Evolutionary conservation across 2,888 invertebrate genomes (phyloP).

Genomic region (Thecophora atra): DNA sequence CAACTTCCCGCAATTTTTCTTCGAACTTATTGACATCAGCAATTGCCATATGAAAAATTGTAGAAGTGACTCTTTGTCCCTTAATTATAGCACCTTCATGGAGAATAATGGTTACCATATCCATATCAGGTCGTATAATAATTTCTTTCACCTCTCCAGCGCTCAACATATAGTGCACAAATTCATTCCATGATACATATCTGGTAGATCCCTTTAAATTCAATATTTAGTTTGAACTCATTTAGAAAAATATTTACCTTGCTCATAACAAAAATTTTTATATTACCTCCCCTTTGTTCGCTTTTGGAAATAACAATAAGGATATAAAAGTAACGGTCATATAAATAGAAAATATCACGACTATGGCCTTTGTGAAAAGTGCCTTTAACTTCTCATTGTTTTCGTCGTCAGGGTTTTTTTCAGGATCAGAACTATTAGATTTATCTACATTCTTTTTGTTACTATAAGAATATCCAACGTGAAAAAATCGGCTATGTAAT

Average conservation of each 20-base stretch:
- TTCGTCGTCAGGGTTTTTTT: constrained; percentile 59
- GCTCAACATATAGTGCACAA: constrained; percentile 91
- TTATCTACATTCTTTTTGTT: constrained; percentile 22
- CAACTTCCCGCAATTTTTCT: constrained; percentile 86
- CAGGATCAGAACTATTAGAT: constrained; percentile 18
- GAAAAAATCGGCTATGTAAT: constrained; percentile 53
- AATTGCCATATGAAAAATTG: constrained; percentile 84
- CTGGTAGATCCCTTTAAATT: constrained; percentile 64
- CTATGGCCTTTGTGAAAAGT: constrained; percentile 77
- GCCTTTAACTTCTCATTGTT: constrained; percentile 78
- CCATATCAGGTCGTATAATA: constrained; percentile 84
- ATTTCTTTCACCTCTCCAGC: constrained; percentile 93
- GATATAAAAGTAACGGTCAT: constrained; percentile 79
- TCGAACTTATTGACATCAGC: constrained; percentile 88
- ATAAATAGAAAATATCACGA: constrained; percentile 82
- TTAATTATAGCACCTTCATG: constrained; percentile 88
- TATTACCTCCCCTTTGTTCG: constrained; percentile 75
- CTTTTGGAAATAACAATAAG: constrained; percentile 75
- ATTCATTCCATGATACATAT: constrained; percentile 96
- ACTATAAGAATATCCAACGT: constrained; percentile 43
- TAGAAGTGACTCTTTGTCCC: constrained; percentile 73
- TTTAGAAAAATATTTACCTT: background rate
- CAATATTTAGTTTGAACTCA: background rate
- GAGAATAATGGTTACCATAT: constrained; percentile 84
- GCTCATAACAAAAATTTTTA: background rate